Evolutionary conservation across 1,140 invertebrate species (phyloP).

Genomic region (Drosophila fuyamai): DNA sequence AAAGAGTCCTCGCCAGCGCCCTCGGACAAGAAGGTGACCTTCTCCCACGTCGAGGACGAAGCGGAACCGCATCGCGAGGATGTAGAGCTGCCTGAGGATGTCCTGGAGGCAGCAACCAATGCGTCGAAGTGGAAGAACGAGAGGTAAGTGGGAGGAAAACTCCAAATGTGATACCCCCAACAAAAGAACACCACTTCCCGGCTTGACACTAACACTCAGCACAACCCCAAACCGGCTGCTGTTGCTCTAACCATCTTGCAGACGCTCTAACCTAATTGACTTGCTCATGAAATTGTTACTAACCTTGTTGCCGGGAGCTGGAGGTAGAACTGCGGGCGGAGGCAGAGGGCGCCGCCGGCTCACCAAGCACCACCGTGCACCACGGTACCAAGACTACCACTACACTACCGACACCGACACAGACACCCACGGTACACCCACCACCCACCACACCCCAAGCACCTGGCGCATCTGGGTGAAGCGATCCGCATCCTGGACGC

Average conservation of each 20-base stretch:
- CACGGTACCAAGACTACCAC: slow-evolving; percentile 67
- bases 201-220: slow-evolving; percentile 60
- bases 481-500: slow-evolving; percentile 49
- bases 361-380: slow-evolving; percentile 47
- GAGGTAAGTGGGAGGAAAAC: slow-evolving; percentile 56
- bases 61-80: slow-evolving; percentile 82
- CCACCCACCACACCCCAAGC: slow-evolving; percentile 18
- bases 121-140: slow-evolving; percentile 68
- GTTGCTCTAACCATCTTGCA: slow-evolving; percentile 66
- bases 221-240: slow-evolving; percentile 32
- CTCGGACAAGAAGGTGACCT: slow-evolving; percentile 84
- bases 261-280: slow-evolving; percentile 73
- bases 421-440: slow-evolving; percentile 28
- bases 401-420: slow-evolving; percentile 68
- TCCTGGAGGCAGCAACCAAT: slow-evolving; percentile 62
- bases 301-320: slow-evolving; percentile 66
- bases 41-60: slow-evolving; percentile 82
- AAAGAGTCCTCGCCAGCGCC: slow-evolving; percentile 80
- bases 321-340: slow-evolving; percentile 16
- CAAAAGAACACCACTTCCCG: slow-evolving; percentile 8
- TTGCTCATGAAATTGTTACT: slow-evolving; percentile 82
- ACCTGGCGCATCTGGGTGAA: slow-evolving; percentile 29
- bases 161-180: not conserved
- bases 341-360: slow-evolving; percentile 35
- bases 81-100: slow-evolving; percentile 74